Percentiles rank a stretch among this genome's conserved stretches.
These are phyloP conservation scores for Anas flavirostris DNA, from an alignment of 2,797 vertebrate genomes.

Conservation along the genomic window DNA sequence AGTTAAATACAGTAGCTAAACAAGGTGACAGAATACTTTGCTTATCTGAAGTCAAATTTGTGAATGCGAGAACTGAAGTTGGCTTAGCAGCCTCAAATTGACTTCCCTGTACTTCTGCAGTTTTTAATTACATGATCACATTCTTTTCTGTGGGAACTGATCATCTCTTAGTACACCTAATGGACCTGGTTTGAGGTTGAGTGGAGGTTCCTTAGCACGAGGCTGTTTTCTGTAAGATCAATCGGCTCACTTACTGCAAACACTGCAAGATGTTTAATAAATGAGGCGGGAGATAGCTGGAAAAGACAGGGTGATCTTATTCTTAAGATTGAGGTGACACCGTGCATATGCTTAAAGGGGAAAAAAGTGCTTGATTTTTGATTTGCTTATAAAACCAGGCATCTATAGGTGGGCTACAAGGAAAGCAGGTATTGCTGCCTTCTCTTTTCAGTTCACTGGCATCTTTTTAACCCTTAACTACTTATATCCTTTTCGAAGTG, in stretches of 20 bases:
- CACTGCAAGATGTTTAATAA: neutral
- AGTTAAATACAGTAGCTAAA: neutral
- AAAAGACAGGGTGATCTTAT: constrained; percentile 14
- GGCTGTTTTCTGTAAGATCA: neutral
- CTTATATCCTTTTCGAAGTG: neutral
- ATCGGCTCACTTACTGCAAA: neutral
- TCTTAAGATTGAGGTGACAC: neutral
- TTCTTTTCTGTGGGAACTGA: neutral
- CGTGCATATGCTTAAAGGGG: neutral
- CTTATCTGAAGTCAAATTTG: neutral
- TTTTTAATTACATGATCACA: neutral
- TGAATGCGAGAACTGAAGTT: neutral
- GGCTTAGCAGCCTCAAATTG: neutral
- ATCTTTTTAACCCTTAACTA: neutral
- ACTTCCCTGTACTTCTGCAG: neutral
- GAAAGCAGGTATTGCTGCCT: neutral
- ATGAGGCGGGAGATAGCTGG: neutral
- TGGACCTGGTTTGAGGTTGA: neutral
- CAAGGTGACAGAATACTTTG: neutral
- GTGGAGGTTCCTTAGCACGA: neutral
- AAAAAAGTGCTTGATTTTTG: neutral
- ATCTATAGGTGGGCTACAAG: neutral
- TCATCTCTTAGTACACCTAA: neutral
- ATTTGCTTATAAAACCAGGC: constrained; percentile 31
- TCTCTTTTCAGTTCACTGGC: neutral